Conservation (phyloP, 2,113 vertebrate genomes). For the Tetrax tetrax region DNA sequence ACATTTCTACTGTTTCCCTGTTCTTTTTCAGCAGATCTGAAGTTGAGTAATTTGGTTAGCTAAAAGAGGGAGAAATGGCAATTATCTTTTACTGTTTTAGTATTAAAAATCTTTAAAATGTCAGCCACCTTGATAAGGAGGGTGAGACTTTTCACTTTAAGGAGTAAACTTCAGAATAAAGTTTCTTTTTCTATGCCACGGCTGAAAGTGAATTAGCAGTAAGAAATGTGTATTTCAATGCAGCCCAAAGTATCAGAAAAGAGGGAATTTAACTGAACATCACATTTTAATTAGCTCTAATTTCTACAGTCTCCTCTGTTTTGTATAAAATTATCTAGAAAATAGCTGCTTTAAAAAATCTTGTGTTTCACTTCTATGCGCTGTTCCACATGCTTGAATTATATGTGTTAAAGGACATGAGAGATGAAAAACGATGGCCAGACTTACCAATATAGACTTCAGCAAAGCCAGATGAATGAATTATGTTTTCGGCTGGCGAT, state of each 20-base stretch:
- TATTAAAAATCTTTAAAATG: neutral
- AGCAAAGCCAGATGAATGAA: neutral
- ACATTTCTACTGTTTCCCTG: neutral
- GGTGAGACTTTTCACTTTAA: neutral
- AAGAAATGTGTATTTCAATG: neutral
- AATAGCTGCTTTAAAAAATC: neutral
- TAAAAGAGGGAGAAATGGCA: neutral
- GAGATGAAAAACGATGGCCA: neutral
- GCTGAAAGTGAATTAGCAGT: neutral
- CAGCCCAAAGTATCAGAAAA: neutral
- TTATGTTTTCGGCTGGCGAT: neutral
- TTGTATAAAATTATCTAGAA: neutral
- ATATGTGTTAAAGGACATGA: neutral
- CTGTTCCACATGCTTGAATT: neutral
- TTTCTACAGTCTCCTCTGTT: neutral
- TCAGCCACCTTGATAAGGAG: neutral
- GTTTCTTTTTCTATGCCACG: neutral
- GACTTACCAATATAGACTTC: neutral
- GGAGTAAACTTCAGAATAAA: neutral
- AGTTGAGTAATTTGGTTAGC: neutral
- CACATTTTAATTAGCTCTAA: neutral
- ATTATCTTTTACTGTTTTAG: neutral
- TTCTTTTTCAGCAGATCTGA: neutral
- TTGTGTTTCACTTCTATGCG: neutral
- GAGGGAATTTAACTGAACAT: neutral